Base-by-base conservation (phyloP, 2,888 invertebrate genomes). In the Euplagia quadripunctaria region DNA sequence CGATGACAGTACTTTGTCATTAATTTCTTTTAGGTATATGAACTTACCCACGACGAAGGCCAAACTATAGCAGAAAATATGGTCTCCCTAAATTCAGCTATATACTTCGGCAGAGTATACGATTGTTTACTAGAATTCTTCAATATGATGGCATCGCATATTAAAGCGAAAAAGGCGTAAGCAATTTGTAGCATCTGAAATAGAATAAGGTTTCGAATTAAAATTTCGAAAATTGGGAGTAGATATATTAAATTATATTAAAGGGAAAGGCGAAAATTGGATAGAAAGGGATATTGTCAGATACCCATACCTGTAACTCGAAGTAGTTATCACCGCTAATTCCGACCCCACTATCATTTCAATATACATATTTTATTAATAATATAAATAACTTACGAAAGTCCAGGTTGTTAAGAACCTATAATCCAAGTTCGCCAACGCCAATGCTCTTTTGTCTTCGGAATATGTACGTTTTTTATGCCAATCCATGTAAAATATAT, bases 21-120 rank as follows among this genome's bases (percentile, higher is more conserved):
- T n/a, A n/a, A n/a, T n/a, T n/a, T n/a, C n/a, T n/a, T n/a, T n/a
- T n/a, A n/a, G n/a, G n/a, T n/a, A n/a, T n/a, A n/a, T n/a, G 5
- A 46, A 68, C 72, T 72, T 58, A 72, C 72, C 64, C 64, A 72
- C 12, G 72, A 11, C 5, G 52, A 46, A 31, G 72, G 72, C 72
- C 72, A 72, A 8, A 72, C 31, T 17, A 72, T 17, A 16, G 68
- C 20, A 9, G 64, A 31, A 41, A 72, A 72, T 4, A 72, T 4
- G 12, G 43, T n/a, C 4, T 72, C 72, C 41, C 72, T 64, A 9
- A 72, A 17, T 42, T 72, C 42, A 7, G 20, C 52, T 7, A 72
- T 31, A 31, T n/a, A 16, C 12, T 7, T 12, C 7, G 67, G 68
- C 16, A 72, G 64, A 5, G n/a, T 65, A 46, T 63, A 49, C 7